phyloP scores from a whole-genome alignment of 2,888 invertebrate genomes.

The Rhogogaster chlorosoma region DNA sequence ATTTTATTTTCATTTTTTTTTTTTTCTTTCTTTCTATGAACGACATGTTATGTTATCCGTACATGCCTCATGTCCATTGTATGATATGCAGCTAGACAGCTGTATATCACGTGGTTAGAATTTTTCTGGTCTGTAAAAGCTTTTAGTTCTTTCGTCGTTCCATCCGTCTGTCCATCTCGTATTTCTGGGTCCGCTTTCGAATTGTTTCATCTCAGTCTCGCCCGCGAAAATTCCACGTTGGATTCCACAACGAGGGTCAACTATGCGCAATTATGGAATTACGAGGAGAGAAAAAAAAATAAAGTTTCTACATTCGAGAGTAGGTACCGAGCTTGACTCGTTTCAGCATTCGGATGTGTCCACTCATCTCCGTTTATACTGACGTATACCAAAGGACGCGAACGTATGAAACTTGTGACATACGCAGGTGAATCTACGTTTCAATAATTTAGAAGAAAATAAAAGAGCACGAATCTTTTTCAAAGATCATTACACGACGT shows the following conservation, averaged over 20 bases:
- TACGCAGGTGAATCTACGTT: not conserved
- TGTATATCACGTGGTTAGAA: not conserved
- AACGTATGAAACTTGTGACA: not conserved
- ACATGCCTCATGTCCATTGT: not conserved
- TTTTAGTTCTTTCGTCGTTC: conserved; percentile 23
- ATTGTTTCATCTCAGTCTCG: conserved; percentile 50
- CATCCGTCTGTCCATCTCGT: conserved; percentile 26
- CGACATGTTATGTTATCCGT: not conserved
- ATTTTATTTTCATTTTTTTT: not conserved
- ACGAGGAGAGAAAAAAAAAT: not conserved
- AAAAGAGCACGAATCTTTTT: not conserved
- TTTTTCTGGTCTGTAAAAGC: not conserved
- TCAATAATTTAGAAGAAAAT: not conserved
- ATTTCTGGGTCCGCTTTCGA: conserved; percentile 37
- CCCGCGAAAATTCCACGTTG: conserved; percentile 46
- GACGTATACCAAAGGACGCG: not conserved
- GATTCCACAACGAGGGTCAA: conserved; percentile 48
- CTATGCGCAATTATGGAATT: conserved; percentile 51
- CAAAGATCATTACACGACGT: not conserved
- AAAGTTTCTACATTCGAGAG: conserved; percentile 41
- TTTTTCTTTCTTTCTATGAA: not conserved
- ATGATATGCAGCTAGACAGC: not conserved
- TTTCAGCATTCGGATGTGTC: not conserved
- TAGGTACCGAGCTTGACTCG: not conserved
- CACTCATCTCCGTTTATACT: not conserved